Evolutionary conservation across 2,113 vertebrate genomes (phyloP).

Genomic region (Camelus dromedarius): DNA sequence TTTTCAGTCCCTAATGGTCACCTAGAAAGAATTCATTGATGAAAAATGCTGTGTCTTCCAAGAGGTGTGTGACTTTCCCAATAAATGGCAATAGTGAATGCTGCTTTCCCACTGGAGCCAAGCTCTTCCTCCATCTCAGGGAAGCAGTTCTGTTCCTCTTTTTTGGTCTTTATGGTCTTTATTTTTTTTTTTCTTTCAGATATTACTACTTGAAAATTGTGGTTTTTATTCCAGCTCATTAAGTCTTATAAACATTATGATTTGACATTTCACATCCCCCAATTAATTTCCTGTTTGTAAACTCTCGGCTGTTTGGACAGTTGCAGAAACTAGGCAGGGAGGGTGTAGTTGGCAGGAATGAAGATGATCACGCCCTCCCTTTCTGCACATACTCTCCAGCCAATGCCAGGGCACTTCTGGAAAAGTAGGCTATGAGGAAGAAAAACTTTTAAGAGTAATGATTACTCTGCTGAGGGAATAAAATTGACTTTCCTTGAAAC

Average conservation of each 20-base stretch:
- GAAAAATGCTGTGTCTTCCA: neutral
- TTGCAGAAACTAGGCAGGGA: neutral
- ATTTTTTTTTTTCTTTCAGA: neutral
- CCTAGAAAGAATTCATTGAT: neutral
- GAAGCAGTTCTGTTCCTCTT: neutral
- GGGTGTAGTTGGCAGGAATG: neutral
- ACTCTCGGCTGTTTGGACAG: neutral
- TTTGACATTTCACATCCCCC: neutral
- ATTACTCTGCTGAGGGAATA: slow-evolving; percentile 63
- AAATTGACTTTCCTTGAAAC: slow-evolving; percentile 36
- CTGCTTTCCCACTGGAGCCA: neutral
- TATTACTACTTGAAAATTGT: neutral
- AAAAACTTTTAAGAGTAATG: slow-evolving; percentile 57
- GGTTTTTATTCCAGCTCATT: slow-evolving; percentile 12
- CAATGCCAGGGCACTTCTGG: neutral
- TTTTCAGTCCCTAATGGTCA: neutral
- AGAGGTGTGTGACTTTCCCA: neutral
- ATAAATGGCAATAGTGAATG: too few relatives aligned
- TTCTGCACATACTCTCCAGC: neutral
- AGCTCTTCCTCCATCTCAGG: neutral
- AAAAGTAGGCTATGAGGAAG: neutral
- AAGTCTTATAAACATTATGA: slow-evolving; percentile 21
- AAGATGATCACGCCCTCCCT: neutral
- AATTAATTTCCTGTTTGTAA: neutral
- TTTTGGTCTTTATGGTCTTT: neutral